A percentile compares a stretch with the other conserved stretches of the same genome.
phyloP scores from a whole-genome alignment of 2,113 vertebrate genomes.

The Ibidorhyncha struthersii region DNA sequence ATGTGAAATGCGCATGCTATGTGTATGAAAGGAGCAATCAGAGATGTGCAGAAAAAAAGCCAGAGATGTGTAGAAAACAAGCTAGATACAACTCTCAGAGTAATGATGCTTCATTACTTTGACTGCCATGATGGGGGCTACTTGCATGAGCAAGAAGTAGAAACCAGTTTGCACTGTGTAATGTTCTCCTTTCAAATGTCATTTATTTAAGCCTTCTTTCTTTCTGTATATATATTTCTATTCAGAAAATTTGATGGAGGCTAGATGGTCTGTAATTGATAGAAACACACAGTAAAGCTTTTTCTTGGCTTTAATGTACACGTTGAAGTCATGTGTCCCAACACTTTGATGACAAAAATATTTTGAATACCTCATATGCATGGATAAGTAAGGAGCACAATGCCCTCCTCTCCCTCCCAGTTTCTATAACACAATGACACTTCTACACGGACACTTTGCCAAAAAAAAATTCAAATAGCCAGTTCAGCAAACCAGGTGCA shows the following conservation, averaged over 20 bases:
- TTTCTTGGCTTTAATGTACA: neutral
- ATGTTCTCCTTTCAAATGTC: neutral
- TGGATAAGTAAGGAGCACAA: neutral
- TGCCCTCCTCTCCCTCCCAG: neutral
- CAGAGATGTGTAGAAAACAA: neutral
- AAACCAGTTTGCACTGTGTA: neutral
- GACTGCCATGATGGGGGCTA: accelerated
- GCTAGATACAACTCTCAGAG: neutral
- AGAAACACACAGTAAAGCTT: neutral
- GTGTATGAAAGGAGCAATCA: neutral
- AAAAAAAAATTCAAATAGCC: neutral
- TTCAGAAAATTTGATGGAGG: neutral
- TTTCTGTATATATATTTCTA: neutral
- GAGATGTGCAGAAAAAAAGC: neutral
- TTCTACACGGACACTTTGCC: neutral
- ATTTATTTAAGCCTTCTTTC: neutral
- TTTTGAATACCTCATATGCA: neutral
- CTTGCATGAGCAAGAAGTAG: neutral
- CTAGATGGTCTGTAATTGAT: neutral
- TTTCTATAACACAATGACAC: neutral
- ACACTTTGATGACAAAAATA: neutral
- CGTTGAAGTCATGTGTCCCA: neutral
- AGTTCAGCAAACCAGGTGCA: neutral
- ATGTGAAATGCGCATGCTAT: neutral
- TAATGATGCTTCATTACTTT: neutral